Conservation (phyloP, 2,888 invertebrate genomes). For the Adineta ricciae region DNA sequence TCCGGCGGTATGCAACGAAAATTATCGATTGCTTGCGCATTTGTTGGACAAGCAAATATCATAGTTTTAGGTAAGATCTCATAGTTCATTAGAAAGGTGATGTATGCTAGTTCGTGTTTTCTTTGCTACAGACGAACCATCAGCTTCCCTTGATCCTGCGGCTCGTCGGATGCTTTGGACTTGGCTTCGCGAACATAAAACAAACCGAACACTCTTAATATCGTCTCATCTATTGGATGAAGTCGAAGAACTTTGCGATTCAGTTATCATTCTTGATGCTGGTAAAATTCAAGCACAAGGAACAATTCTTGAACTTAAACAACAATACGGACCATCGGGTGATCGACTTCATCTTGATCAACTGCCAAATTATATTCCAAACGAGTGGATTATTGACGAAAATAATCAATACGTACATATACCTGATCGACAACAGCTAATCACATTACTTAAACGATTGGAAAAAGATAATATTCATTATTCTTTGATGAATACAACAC, state of each 20-base stretch:
- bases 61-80: conserved; percentile 12
- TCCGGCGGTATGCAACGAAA: conserved; percentile 6
- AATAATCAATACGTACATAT: neutral
- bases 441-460: neutral
- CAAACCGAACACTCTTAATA: neutral
- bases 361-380: neutral
- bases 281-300: conserved; percentile 6
- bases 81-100: too few species aligned
- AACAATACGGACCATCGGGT: neutral
- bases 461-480: neutral
- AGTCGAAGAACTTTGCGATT: conserved; percentile 21
- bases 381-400: neutral
- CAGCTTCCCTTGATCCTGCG: neutral
- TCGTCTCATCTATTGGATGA: conserved; percentile 4
- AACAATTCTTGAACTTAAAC: neutral
- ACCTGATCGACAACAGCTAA: neutral
- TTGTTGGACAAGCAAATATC: neutral
- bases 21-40: neutral
- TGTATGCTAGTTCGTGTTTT: too few species aligned
- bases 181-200: neutral
- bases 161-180: neutral
- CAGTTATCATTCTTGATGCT: neutral
- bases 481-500: neutral
- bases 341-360: neutral
- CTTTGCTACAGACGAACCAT: neutral